Evolutionary conservation across 2,797 vertebrate species (phyloP), one percentile per base, ranked within the genome.

Genomic region (Eulemur rubriventer): DNA sequence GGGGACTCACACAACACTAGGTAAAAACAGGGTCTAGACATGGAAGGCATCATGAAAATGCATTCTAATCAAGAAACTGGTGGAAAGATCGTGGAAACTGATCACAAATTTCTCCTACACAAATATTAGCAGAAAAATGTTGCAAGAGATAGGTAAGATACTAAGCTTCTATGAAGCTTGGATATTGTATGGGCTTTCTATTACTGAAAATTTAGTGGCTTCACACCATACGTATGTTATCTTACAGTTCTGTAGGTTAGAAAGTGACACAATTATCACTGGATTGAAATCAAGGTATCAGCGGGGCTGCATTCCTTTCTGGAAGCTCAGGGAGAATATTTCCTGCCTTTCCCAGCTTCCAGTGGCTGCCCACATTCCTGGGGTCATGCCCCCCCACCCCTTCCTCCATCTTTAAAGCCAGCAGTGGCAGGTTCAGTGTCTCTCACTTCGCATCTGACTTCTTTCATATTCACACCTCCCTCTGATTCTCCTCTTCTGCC

Each of bases 371-470:
- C 33, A n/a, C 24, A 11, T 67, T 55, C 38, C 28, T 59, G n/a
- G n/a, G 46, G 30, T 72, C 38, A 8, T 4, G 4, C 2, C 16
- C 33, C 46, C 46, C 75, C 7, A 0, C 3, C 18, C 6, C 3
- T 57, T 46, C 17, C 48, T 78, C 73, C 9, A 14, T 38, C 35
- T 69, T 81, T 11, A 55, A n/a, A 67, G 48, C 38, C 55, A 14
- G 38, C 52, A 7, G 35, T 10, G 20, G 33, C 1, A 26, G 28
- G 24, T 14, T 2, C 59, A 46, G 52, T 28, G 43, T 59, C 14
- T 28, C 50, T 52, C 24, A 6, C 30, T 7, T 10, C 24, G 0
- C 22, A 48, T 65, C 35, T 59, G 33, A 82, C 12, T 28, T 76
- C 73, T 59, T 78, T 46, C 35, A 6, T 43, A 20, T 5, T 59